Conservation (phyloP, 1,140 invertebrate genomes). For the Lucilia cuprina region DNA sequence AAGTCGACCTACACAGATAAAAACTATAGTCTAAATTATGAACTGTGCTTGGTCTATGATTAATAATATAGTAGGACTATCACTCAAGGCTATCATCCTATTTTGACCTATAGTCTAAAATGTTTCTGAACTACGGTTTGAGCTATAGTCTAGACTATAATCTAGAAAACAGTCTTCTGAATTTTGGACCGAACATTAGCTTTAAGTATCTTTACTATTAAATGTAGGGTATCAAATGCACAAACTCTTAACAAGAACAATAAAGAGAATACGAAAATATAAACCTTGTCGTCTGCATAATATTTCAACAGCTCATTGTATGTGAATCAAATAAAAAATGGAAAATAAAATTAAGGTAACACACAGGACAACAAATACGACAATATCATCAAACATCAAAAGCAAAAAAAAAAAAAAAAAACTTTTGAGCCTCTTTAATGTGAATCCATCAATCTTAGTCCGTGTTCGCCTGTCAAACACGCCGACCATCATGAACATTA, state of each 20-base stretch:
- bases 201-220: too few relatives aligned
- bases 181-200: too few relatives aligned
- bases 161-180: too few relatives aligned
- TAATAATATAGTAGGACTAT: too few relatives aligned
- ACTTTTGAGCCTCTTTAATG: constrained; percentile 42
- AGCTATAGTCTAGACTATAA: too few relatives aligned
- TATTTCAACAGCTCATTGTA: constrained; percentile 29
- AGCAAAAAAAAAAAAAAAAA: background rate
- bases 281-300: constrained; percentile 23
- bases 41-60: too few relatives aligned
- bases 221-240: background rate
- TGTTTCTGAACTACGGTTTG: too few relatives aligned
- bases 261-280: background rate
- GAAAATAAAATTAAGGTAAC: constrained; percentile 19
- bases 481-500: constrained; percentile 60
- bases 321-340: background rate
- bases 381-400: constrained; percentile 8
- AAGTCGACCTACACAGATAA: too few relatives aligned
- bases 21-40: too few relatives aligned
- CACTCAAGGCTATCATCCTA: too few relatives aligned
- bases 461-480: constrained; percentile 51
- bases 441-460: constrained; percentile 60
- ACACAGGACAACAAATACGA: background rate
- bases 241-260: background rate
- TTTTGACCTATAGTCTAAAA: too few relatives aligned